Percentiles rank a stretch among this genome's conserved stretches.
Evolutionary conservation across 2,113 vertebrate genomes (phyloP).

Genomic region (Rhizomys pruinosus): DNA sequence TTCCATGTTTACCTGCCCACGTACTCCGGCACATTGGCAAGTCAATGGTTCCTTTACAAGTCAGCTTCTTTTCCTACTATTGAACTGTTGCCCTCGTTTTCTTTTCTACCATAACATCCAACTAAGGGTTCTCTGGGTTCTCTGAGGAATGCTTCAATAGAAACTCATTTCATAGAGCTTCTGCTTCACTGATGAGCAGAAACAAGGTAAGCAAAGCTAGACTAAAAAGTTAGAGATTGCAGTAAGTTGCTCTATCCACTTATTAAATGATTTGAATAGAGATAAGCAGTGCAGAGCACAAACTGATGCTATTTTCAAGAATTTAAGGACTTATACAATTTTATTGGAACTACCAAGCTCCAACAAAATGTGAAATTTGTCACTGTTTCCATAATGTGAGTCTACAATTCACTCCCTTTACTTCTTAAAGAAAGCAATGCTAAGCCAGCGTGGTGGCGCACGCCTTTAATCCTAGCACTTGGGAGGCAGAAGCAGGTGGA

Average conservation of each 20-base stretch:
- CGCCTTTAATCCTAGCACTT: too few relatives aligned
- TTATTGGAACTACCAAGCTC: not conserved
- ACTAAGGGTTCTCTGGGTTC: not conserved
- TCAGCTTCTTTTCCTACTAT: not conserved
- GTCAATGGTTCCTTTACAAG: not conserved
- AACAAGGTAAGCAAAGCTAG: not conserved
- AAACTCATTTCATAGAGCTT: not conserved
- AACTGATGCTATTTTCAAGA: not conserved
- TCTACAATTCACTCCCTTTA: too few relatives aligned
- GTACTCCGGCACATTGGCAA: not conserved
- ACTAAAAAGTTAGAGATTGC: not conserved
- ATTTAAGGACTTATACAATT: not conserved
- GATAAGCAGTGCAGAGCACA: not conserved
- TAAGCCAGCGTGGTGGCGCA: too few relatives aligned
- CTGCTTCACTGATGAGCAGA: not conserved
- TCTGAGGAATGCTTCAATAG: not conserved
- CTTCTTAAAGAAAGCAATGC: too few relatives aligned
- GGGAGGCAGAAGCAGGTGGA: too few relatives aligned
- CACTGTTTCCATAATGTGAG: too few relatives aligned
- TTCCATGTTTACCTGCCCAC: not conserved
- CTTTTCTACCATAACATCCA: not conserved
- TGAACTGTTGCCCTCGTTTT: not conserved
- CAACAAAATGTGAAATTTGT: too few relatives aligned
- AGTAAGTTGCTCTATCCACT: not conserved
- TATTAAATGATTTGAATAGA: not conserved